Conservation (phyloP, 2,888 invertebrate species). For the Amblyjoppa proteus region DNA sequence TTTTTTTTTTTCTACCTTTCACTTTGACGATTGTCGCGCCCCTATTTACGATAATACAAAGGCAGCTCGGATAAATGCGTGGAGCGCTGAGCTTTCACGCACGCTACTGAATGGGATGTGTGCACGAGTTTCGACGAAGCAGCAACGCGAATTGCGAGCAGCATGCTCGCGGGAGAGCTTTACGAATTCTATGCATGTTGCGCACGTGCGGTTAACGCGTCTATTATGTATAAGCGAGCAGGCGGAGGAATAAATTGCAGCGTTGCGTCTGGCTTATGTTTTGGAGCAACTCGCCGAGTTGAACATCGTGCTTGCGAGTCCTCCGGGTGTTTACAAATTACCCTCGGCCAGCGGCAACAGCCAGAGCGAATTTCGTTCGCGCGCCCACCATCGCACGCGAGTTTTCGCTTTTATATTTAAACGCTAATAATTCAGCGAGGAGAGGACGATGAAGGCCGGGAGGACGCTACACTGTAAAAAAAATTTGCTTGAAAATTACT, state of each 20-base stretch:
- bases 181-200: constrained; percentile 30
- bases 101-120: not conserved
- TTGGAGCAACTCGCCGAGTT: constrained; percentile 24
- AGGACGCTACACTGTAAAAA: no score
- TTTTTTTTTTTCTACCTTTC: not conserved
- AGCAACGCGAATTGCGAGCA: constrained; percentile 8
- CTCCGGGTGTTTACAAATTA: constrained; percentile 38
- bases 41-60: constrained; percentile 7
- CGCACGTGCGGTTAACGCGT: constrained; percentile 48
- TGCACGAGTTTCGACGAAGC: not conserved
- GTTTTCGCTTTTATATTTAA: constrained; percentile 21
- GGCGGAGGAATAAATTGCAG: constrained; percentile 47
- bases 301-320: constrained; percentile 38
- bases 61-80: constrained; percentile 24
- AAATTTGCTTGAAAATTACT: no score
- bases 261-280: constrained; percentile 37
- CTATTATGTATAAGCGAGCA: constrained; percentile 40
- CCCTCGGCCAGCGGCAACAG: constrained; percentile 30
- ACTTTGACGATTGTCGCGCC: not conserved
- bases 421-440: not conserved
- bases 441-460: not conserved
- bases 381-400: not conserved
- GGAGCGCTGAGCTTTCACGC: not conserved
- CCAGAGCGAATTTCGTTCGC: constrained; percentile 28
- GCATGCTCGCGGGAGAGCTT: constrained; percentile 1